Evolutionary conservation across 2,797 vertebrate species (phyloP), one percentile per base, ranked within the genome.

Genomic region (Clarias pachynema): DNA sequence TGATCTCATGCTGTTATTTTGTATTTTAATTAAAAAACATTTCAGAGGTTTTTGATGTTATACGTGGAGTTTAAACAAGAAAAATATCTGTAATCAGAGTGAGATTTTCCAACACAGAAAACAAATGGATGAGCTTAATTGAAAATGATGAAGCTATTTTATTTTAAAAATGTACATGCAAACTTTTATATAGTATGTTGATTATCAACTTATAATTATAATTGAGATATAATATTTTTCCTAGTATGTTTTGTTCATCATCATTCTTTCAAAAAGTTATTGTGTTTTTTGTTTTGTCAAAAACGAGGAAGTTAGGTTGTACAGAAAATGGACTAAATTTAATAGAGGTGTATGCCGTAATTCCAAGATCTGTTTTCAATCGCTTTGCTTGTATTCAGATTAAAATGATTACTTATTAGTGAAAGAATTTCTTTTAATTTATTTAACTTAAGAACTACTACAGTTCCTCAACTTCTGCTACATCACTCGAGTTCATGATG

Each of bases 61-160:
- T 31, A 44, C 44, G n/a, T 83, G 37, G 66, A 85, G 65, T 85
- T 78, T 57, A 26, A 31, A 59, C 2, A 20, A 59, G 6, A 63
- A 26, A 65, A 34, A 22, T 83, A 24, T 80, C 22, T 12, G 68
- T 12, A 70, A 40, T 70, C 37, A 44, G 1, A 14, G 22, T 12
- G 9, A 69, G 0, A 24, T 9, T 37, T 20, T 20, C 1, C 34
- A 70, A 20, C 8, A 44, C 20, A 31, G 29, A 22, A 37, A 37
- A 22, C 18, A 37, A 20, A 20, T 37, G 6, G 22, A 26, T 5
- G 29, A 63, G n/a, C 24, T n/a, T 63, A 63, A 65, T 5, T 65
- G 63, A 65, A 12, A 26, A 15, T 26, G 4, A n/a, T 63, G 12
- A 63, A 12, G n/a, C n/a, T 5, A 14, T 49, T 44, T 44, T 44